These are phyloP conservation scores for Pelochelys cantorii DNA, from an alignment of 2,797 vertebrate species.

Conservation along the genomic window DNA sequence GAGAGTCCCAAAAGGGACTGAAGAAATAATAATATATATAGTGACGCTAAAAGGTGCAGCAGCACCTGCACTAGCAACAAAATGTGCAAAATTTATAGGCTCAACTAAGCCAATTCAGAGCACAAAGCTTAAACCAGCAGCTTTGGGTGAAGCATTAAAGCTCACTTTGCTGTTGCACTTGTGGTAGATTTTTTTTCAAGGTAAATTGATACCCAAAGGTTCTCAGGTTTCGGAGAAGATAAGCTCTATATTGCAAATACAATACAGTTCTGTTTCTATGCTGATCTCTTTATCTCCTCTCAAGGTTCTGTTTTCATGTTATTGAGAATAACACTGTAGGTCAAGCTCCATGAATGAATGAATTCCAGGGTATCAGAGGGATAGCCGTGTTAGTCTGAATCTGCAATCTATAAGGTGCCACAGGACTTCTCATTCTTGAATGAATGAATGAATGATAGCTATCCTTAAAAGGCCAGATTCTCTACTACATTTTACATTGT, in stretches of 20 bases:
- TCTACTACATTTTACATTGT: not conserved
- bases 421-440: no score
- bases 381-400: no score
- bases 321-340: not conserved
- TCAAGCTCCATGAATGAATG: not conserved
- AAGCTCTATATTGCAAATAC: accelerated
- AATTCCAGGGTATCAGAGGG: no score
- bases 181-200: slow-evolving; percentile 34
- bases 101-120: slow-evolving; percentile 10
- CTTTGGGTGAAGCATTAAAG: not conserved
- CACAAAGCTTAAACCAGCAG: slow-evolving; percentile 13
- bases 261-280: not conserved
- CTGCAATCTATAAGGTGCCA: no score
- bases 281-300: not conserved
- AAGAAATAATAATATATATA: not conserved
- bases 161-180: not conserved
- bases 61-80: slow-evolving; percentile 21
- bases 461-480: not conserved
- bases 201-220: not conserved
- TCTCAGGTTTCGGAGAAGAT: not conserved
- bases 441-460: not conserved
- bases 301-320: not conserved
- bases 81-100: not conserved
- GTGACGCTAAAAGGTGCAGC: not conserved
- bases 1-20: not conserved